Evolutionary conservation across 2,888 invertebrate species (phyloP).

Genomic region (Nomada fucata): DNA sequence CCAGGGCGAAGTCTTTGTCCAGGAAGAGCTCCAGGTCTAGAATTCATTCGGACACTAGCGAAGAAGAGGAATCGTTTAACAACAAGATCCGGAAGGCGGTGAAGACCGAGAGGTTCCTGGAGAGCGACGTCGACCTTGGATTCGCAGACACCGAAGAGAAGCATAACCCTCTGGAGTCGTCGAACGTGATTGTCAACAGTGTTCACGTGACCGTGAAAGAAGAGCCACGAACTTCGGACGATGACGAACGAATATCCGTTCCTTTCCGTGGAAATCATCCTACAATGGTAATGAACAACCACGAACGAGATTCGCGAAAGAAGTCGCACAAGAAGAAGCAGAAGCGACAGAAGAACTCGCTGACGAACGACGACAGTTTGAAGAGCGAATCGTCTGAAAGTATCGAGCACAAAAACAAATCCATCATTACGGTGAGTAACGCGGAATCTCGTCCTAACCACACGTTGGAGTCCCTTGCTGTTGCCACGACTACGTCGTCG

Average conservation of each 20-base stretch:
- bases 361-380: slow-evolving; percentile 83
- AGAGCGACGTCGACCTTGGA: slow-evolving; percentile 86
- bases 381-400: slow-evolving; percentile 75
- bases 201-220: slow-evolving; percentile 78
- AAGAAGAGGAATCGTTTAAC: slow-evolving; percentile 88
- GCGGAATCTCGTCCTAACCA: slow-evolving; percentile 73
- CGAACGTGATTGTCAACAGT: slow-evolving; percentile 74
- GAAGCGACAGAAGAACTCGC: slow-evolving; percentile 90
- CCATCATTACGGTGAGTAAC: slow-evolving; percentile 59
- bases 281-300: slow-evolving; percentile 78
- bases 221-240: slow-evolving; percentile 81
- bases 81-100: slow-evolving; percentile 85
- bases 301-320: slow-evolving; percentile 86
- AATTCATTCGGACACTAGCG: slow-evolving; percentile 92
- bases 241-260: slow-evolving; percentile 79
- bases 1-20: slow-evolving; percentile 85
- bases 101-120: slow-evolving; percentile 87
- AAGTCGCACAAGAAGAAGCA: slow-evolving; percentile 93
- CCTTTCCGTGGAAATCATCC: slow-evolving; percentile 76
- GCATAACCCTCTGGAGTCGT: slow-evolving; percentile 77
- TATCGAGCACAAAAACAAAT: slow-evolving; percentile 75
- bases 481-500: slow-evolving; percentile 51
- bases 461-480: slow-evolving; percentile 58
- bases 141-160: slow-evolving; percentile 84
- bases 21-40: slow-evolving; percentile 90